A percentile compares a stretch with the other conserved stretches of the same genome.
phyloP scores from a whole-genome alignment of 2,113 vertebrate genomes.

The Chaetorhynchus papuensis region DNA sequence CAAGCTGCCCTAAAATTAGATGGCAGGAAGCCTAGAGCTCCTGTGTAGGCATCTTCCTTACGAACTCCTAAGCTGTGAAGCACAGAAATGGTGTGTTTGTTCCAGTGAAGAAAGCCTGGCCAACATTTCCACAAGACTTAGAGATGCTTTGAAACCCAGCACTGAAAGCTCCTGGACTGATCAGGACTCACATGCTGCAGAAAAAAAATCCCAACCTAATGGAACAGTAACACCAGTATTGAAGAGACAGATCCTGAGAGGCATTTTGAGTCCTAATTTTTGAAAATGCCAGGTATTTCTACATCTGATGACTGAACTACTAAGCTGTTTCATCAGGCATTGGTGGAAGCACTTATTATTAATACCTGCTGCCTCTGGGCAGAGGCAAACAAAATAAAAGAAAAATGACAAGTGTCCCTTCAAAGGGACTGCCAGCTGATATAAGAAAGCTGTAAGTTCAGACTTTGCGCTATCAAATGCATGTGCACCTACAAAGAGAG shows the following conservation, averaged over 20 bases:
- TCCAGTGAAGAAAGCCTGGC: background rate
- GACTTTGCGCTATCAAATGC: background rate
- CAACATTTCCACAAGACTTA: background rate
- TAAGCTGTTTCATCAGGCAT: background rate
- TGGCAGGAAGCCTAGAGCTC: slow-evolving; percentile 48
- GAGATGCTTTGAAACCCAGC: background rate
- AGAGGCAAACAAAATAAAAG: slow-evolving; percentile 16
- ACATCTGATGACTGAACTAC: background rate
- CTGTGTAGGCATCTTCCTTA: slow-evolving; percentile 18
- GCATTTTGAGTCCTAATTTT: background rate
- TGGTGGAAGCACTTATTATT: slow-evolving; percentile 10
- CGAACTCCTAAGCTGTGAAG: background rate
- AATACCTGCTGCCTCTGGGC: background rate
- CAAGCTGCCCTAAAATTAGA: slow-evolving; percentile 44
- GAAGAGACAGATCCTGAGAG: background rate
- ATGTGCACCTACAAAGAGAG: background rate
- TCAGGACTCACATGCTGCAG: background rate
- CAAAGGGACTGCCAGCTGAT: slow-evolving; percentile 15
- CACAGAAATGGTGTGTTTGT: background rate
- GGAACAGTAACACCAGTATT: background rate
- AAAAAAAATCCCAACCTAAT: background rate
- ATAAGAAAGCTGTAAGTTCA: background rate
- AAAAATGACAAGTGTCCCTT: background rate
- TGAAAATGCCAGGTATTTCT: background rate
- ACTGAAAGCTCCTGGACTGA: background rate